phyloP scores from a whole-genome alignment of 2,113 vertebrate species.

The Cheilinus undulatus region DNA sequence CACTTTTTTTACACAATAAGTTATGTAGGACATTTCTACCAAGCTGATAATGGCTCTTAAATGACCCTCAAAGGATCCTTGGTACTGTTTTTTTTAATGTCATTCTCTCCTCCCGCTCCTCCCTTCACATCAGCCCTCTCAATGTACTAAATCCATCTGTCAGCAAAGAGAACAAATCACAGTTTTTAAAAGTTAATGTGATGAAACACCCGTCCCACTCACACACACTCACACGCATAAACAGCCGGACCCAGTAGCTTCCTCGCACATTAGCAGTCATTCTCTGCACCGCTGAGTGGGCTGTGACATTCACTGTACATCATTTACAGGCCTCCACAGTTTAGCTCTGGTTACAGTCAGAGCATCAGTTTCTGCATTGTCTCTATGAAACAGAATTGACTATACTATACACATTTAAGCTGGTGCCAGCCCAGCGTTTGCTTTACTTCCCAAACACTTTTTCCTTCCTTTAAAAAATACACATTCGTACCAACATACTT shows the following conservation, averaged over 20 bases:
- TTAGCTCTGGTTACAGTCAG: constrained; percentile 68
- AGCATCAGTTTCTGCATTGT: constrained; percentile 57
- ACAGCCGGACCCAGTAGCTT: constrained; percentile 28
- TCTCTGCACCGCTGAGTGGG: constrained; percentile 79
- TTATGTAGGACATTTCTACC: constrained; percentile 85
- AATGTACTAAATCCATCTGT: constrained; percentile 47
- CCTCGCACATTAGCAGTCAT: constrained; percentile 39
- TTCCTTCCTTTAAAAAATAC: constrained; percentile 15
- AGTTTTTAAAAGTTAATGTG: constrained; percentile 70
- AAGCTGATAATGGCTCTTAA: constrained; percentile 61
- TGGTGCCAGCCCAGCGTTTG: constrained; percentile 88
- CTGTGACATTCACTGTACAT: constrained; percentile 73
- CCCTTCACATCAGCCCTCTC: constrained; percentile 29
- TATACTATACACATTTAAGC: constrained; percentile 51
- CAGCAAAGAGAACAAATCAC: constrained; percentile 71
- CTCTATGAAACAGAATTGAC: constrained; percentile 56
- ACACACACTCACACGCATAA: constrained; percentile 7
- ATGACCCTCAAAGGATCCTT: constrained; percentile 35
- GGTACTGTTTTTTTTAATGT: constrained; percentile 29
- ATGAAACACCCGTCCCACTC: constrained; percentile 51
- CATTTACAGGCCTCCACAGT: constrained; percentile 66
- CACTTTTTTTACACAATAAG: constrained; percentile 95
- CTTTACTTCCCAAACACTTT: constrained; percentile 43
- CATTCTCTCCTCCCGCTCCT: constrained; percentile 14
- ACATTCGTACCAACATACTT: constrained; percentile 88